Evolutionary conservation across 2,797 vertebrate species (phyloP).

Genomic region (Enteromius paludinosus): DNA sequence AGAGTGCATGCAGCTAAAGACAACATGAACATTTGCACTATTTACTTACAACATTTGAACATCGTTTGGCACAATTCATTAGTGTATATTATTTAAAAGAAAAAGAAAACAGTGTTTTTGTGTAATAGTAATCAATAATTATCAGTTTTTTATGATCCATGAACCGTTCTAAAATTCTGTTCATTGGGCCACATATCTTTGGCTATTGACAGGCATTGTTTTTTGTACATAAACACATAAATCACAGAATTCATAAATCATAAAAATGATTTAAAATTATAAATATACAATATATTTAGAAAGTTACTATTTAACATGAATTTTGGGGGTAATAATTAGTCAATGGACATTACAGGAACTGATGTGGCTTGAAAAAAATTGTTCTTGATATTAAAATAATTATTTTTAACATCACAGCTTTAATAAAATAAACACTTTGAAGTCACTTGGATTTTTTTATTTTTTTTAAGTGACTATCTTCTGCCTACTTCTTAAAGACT

Average conservation of each 20-base stretch:
- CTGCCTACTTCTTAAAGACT: background rate
- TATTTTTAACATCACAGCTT: background rate
- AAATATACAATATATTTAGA: background rate
- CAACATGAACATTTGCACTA: slow-evolving; percentile 2
- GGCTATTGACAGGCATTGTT: background rate
- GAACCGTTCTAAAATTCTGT: background rate
- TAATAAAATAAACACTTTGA: background rate
- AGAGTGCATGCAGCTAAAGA: slow-evolving; percentile 64
- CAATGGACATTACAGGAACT: background rate
- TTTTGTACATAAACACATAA: background rate
- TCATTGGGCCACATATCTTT: background rate
- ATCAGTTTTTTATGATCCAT: too few species aligned
- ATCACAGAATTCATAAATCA: background rate
- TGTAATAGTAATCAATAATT: background rate
- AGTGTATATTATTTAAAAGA: background rate
- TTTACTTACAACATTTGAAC: background rate
- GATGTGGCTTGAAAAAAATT: background rate
- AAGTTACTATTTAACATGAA: background rate
- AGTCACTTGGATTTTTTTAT: background rate
- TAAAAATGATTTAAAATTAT: background rate
- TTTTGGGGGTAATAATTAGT: background rate
- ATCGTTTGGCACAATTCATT: background rate
- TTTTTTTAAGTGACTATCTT: background rate
- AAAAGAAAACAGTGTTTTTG: background rate
- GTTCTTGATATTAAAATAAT: background rate